These are phyloP conservation scores for Tringa solitaria DNA, from an alignment of 2,113 vertebrate species.

Conservation along the genomic window DNA sequence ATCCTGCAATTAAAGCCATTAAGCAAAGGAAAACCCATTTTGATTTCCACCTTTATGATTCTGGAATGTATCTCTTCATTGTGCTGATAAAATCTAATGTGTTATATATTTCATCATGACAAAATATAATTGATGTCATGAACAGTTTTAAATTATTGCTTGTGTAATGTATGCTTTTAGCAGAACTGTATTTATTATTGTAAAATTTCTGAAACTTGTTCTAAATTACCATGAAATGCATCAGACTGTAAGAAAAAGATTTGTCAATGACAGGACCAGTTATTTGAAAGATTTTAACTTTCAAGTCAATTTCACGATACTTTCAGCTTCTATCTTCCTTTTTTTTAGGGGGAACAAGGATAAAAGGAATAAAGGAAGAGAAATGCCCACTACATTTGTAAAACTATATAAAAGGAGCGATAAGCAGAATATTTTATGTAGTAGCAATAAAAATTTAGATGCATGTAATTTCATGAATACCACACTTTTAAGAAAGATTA, in stretches of 20 bases:
- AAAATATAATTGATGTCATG: slow-evolving; percentile 61
- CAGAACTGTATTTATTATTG: slow-evolving; percentile 53
- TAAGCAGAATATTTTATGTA: background rate
- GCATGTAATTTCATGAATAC: background rate
- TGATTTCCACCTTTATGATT: slow-evolving; percentile 51
- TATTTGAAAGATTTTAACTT: slow-evolving; percentile 59
- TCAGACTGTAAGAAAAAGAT: slow-evolving; percentile 17
- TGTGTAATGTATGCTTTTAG: slow-evolving; percentile 54
- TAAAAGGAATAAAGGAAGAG: background rate
- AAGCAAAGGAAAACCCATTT: slow-evolving; percentile 40
- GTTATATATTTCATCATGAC: slow-evolving; percentile 48
- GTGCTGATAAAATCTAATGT: slow-evolving; percentile 45
- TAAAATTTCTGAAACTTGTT: slow-evolving; percentile 53
- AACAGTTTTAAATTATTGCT: slow-evolving; percentile 47
- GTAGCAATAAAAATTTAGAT: background rate
- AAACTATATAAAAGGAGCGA: slow-evolving; percentile 5
- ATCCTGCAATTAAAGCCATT: slow-evolving; percentile 68
- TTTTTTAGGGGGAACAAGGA: background rate
- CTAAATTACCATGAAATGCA: slow-evolving; percentile 39
- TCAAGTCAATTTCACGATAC: slow-evolving; percentile 42
- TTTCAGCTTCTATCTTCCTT: background rate
- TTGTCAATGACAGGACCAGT: slow-evolving; percentile 45
- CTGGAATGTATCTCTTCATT: slow-evolving; percentile 30
- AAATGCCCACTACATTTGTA: background rate
- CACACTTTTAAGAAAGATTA: background rate